These are phyloP conservation scores for Pachycephus smyrnensis DNA, from an alignment of 2,888 invertebrate genomes.

Conservation along the genomic window DNA sequence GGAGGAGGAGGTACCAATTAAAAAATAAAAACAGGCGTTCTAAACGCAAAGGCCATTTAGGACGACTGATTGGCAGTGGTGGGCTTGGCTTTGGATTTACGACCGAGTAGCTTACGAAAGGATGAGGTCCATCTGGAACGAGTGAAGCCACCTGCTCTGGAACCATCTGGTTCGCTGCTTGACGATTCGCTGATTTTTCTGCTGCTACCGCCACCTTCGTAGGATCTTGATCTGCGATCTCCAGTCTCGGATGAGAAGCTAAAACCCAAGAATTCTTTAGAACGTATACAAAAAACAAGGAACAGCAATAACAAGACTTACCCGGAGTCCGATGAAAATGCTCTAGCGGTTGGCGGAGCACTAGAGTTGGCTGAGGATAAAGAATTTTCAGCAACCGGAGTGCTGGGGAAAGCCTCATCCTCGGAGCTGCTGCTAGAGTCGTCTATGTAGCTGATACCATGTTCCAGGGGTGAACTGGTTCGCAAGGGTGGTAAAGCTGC, in stretches of 20 bases:
- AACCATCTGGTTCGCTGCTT: constrained; percentile 41
- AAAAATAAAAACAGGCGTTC: not conserved
- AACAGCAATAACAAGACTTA: constrained; percentile 30
- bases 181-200: constrained; percentile 56
- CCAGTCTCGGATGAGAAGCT: constrained; percentile 64
- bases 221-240: constrained; percentile 60
- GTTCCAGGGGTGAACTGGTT: constrained; percentile 60
- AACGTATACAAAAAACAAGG: constrained; percentile 21
- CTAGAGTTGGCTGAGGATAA: constrained; percentile 57
- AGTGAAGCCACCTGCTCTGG: constrained; percentile 62
- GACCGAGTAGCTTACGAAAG: constrained; percentile 69
- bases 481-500: constrained; percentile 46
- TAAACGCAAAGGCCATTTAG: not conserved
- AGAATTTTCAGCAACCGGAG: constrained; percentile 67
- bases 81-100: constrained; percentile 53
- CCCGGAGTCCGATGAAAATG: constrained; percentile 64
- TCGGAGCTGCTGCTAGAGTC: constrained; percentile 58
- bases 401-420: constrained; percentile 68
- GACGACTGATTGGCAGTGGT: constrained; percentile 31
- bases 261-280: constrained; percentile 7
- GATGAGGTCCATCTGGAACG: constrained; percentile 74
- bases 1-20: not conserved
- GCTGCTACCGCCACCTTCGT: constrained; percentile 51
- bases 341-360: constrained; percentile 56
- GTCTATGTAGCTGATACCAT: constrained; percentile 60